Percentiles rank a stretch among this genome's conserved stretches.
Conservation (phyloP, 2,113 vertebrate species). For the Pelvicachromis taeniatus region DNA sequence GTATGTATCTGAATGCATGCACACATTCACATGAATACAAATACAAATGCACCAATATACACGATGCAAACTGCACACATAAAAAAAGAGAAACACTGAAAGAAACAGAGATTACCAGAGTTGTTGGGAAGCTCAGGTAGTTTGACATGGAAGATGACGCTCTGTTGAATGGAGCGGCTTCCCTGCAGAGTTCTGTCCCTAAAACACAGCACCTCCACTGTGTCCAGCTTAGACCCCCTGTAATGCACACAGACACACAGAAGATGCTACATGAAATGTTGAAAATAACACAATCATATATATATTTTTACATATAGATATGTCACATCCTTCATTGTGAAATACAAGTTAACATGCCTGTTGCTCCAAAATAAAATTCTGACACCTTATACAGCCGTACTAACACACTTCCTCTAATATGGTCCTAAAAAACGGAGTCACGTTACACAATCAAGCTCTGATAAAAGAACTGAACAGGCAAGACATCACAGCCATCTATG, state of each 20-base stretch:
- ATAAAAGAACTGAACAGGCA: not conserved
- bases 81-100: not conserved
- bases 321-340: not conserved
- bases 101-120: slow-evolving; percentile 72
- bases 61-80: not conserved
- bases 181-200: slow-evolving; percentile 92
- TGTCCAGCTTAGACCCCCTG: slow-evolving; percentile 80
- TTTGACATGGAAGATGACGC: slow-evolving; percentile 85
- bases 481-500: not conserved
- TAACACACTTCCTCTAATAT: slow-evolving; percentile 12
- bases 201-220: slow-evolving; percentile 88
- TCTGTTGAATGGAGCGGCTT: slow-evolving; percentile 82
- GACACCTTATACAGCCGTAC: not conserved
- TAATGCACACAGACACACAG: not conserved
- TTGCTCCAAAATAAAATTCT: not conserved
- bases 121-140: slow-evolving; percentile 77
- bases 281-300: not conserved
- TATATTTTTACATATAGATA: not conserved
- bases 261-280: not conserved
- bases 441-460: not conserved
- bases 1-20: not conserved
- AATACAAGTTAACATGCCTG: not conserved
- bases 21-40: not conserved
- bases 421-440: not conserved
- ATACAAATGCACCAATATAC: not conserved